Conservation (phyloP, 2,888 invertebrate genomes). For the Pollenia amentaria region DNA sequence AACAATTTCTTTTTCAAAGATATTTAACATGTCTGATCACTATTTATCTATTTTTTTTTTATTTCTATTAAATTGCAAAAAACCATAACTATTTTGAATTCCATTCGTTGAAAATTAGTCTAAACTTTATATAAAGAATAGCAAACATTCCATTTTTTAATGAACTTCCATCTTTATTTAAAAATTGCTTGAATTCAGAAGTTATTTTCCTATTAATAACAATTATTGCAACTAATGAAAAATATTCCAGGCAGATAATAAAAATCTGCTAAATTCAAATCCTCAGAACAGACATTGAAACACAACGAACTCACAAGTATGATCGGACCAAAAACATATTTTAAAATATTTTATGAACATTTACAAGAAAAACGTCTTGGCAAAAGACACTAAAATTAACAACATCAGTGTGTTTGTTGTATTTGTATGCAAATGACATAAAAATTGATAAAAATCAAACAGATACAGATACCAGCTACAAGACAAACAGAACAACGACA, state of each 20-base stretch:
- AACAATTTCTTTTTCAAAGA: no score
- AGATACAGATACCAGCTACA: conserved; percentile 9
- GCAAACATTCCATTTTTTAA: background rate
- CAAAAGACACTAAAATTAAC: conserved; percentile 20
- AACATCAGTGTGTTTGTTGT: conserved; percentile 57
- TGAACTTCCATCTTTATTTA: background rate
- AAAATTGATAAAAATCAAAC: conserved; percentile 69
- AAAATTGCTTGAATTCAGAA: background rate
- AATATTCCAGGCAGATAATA: background rate
- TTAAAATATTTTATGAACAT: conserved; percentile 60
- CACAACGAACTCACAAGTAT: background rate
- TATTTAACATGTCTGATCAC: no score
- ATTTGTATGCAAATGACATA: conserved; percentile 51
- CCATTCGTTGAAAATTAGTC: background rate
- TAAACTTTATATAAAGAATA: background rate
- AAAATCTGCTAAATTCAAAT: background rate
- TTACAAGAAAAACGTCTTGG: conserved; percentile 27
- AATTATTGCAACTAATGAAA: conserved; percentile 23
- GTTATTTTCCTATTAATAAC: conserved; percentile 5
- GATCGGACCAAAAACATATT: conserved; percentile 44
- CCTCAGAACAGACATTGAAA: background rate
- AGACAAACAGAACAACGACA: conserved; percentile 3
- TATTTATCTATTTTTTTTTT: no score
- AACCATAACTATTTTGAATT: no score
- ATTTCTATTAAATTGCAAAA: no score